Base-by-base conservation (phyloP, 2,888 invertebrate genomes). In the Dynastes maya region DNA sequence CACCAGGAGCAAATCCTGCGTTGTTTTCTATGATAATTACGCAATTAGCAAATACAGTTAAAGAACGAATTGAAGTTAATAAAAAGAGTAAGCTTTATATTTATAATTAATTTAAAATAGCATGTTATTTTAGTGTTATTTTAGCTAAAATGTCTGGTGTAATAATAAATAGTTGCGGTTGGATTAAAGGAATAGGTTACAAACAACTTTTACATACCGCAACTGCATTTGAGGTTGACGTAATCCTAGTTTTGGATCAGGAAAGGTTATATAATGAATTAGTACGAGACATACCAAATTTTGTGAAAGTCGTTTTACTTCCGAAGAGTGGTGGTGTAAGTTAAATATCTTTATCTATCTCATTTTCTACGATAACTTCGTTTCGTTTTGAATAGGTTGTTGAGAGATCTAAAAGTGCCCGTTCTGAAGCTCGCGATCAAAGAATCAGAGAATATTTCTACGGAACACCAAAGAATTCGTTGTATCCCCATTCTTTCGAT, bases 161-260 rank as follows among this genome's bases (percentile, higher is more conserved):
- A 2, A 93, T 99, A 51, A 97, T 99, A 82, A 99, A 99, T 88
- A 99, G 99, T 0, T 98, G 98, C 84, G 99, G 99, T 0, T 99
- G 98, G 98, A 94, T 98, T 1, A 97, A 98, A 88, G 96, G 94
- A 0, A 94, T 92, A 0, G 99, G 98, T 0, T 99, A 98, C 88
- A 94, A 94, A 84, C 92, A 96, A 76, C 88, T 99, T 11, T 92
- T 96, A 2, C 95, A 97, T 84, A 94, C 97, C 0, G 97, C 98
- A 0, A 95, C 96, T 84, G 95, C 96, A 0, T 99, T 99, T 89
- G 97, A 98, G 91, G 98, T 98, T 1, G 97, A 98, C 86, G 95
- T 98, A 0, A 96, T 99, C 83, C 90, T 99, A 83, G 98, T 99
- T 0, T 88, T 99, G 81, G 99, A 99, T 88, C 98, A 99, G 87